These are phyloP conservation scores for Siniperca knerii DNA, from an alignment of 2,113 vertebrate genomes.

Conservation along the genomic window DNA sequence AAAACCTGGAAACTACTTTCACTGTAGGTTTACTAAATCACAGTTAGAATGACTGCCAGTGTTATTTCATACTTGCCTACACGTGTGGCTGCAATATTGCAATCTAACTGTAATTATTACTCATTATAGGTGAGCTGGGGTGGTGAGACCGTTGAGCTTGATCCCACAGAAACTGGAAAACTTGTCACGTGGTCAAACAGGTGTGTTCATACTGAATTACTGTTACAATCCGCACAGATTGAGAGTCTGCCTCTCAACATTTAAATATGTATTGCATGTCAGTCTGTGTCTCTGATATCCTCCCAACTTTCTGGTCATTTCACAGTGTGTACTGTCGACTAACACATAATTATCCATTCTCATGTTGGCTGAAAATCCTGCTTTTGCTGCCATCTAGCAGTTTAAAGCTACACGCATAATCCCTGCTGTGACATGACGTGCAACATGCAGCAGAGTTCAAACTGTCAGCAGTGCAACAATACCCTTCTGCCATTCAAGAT, in stretches of 20 bases:
- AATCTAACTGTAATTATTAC: neutral
- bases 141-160: conserved; percentile 69
- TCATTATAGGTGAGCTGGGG: conserved; percentile 82
- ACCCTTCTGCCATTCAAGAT: neutral
- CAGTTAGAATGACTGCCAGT: neutral
- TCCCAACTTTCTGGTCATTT: neutral
- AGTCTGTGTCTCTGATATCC: neutral
- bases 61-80: neutral
- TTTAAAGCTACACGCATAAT: neutral
- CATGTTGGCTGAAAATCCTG: neutral
- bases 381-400: conserved; percentile 1
- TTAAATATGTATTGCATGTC: neutral
- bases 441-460: neutral
- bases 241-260: neutral
- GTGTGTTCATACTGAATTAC: conserved; percentile 50
- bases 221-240: neutral
- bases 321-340: neutral
- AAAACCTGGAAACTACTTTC: conserved; percentile 66
- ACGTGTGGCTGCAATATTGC: neutral
- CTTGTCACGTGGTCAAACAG: conserved; percentile 78
- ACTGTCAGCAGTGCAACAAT: neutral
- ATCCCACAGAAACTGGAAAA: conserved; percentile 72
- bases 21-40: conserved; percentile 74
- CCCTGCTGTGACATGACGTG: neutral
- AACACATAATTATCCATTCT: neutral